Percentiles rank a stretch among this genome's conserved stretches.
These are phyloP conservation scores for Agapostemon virescens DNA, from an alignment of 2,888 invertebrate species.

Conservation along the genomic window DNA sequence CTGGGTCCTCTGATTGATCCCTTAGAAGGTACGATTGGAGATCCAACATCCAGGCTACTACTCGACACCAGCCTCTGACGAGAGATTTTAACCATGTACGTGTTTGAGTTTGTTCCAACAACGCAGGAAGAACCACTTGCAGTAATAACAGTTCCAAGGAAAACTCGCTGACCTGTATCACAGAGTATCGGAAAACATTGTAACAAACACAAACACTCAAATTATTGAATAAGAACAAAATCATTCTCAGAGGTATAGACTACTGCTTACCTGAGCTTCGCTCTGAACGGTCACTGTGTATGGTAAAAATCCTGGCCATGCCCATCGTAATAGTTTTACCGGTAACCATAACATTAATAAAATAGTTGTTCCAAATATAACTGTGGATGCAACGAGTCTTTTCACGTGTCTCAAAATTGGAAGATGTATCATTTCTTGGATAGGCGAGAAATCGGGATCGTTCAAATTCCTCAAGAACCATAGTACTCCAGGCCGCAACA, in stretches of 20 bases:
- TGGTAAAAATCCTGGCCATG: constrained; percentile 94
- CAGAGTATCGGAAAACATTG: background rate
- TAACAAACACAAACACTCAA: background rate
- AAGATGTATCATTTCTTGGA: constrained; percentile 99
- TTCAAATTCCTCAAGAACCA: constrained; percentile 99
- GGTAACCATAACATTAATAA: constrained; percentile 98
- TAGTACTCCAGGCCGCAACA: constrained; percentile 96
- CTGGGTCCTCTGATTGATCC: constrained; percentile 82
- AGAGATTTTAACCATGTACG: constrained; percentile 96
- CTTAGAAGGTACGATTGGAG: constrained; percentile 95
- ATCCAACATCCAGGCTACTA: constrained; percentile 91
- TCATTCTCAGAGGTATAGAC: background rate
- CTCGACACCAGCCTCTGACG: constrained; percentile 92
- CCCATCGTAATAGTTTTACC: constrained; percentile 89
- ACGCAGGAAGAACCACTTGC: constrained; percentile 96
- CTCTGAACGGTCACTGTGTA: constrained; percentile 93
- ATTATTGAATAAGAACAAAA: background rate
- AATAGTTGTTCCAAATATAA: constrained; percentile 97
- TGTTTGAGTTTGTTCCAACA: constrained; percentile 97
- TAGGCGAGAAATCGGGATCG: constrained; percentile 99
- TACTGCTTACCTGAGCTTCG: constrained; percentile 86
- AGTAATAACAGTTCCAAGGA: constrained; percentile 94
- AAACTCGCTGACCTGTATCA: constrained; percentile 90
- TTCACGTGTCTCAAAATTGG: constrained; percentile 95
- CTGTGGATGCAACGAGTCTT: constrained; percentile 94